Base-by-base conservation (phyloP, 2,888 invertebrate genomes). In the Boloria selene region DNA sequence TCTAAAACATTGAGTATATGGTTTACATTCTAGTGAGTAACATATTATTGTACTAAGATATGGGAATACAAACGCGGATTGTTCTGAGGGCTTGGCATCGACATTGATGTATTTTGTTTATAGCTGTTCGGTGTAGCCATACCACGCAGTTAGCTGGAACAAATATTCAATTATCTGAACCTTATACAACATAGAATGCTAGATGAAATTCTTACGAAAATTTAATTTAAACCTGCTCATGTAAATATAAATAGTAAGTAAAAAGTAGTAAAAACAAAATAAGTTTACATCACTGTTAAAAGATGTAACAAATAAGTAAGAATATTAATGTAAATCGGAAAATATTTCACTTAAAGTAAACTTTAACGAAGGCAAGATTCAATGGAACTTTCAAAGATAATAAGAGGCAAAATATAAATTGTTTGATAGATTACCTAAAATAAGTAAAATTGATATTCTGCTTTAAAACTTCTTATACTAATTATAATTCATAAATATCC, bases 121-220 rank as follows among this genome's bases (percentile, higher is more conserved):
- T 97, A 97, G 85, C 96, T 97, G 75, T 94, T 93, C 67, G 97
- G 97, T 73, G 97, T 92, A 75, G 97, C 95, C 97, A 97, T 97
- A 76, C 68, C 74, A 72, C 73, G 75, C 78, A 77, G 78, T 26
- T 65, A 81, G 77, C 38, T 68, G 61, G 65, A 70, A 60, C 61
- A 38, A 58, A 50, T 55, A 38, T 7, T 38, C 7, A 10, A 7
- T 38, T 38, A 38, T 10, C 31, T 38, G 31, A 38, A 10, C 10
- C 31, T 38, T 38, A 38, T 38, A 38, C 31, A 10, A 38, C 31
- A 7, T 10, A 38, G 7, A 38, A 31, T 1, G 31, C 10, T 31
- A 31, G 6, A 31, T 6, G 31, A 38, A 38, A 38, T 3, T 2
- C 3, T 7, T 2, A 7, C 31, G 31, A 38, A 38, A 38, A 38